Percentiles rank a stretch among this genome's conserved stretches.
Conservation (phyloP, 2,888 invertebrate genomes). For the Pocota personata region DNA sequence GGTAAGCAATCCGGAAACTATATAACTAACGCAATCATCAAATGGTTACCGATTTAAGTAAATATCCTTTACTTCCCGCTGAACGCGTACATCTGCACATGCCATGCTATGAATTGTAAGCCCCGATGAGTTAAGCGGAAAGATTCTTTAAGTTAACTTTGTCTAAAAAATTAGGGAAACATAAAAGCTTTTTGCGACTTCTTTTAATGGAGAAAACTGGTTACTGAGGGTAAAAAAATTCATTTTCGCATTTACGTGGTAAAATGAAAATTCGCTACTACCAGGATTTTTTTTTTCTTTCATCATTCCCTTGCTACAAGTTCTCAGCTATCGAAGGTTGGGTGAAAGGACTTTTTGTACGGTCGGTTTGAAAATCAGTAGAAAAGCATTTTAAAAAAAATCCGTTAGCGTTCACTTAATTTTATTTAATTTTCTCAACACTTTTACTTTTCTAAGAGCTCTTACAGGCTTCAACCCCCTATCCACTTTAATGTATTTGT, state of each 20-base stretch:
- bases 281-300: constrained; percentile 2
- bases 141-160: constrained; percentile 33
- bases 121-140: background rate
- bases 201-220: constrained; percentile 47
- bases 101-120: too few relatives aligned
- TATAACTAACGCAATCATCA: background rate
- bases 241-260: constrained; percentile 28
- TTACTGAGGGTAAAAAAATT: constrained; percentile 4
- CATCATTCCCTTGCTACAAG: background rate
- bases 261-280: constrained; percentile 39
- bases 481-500: background rate
- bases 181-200: constrained; percentile 56
- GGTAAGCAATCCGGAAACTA: too few relatives aligned
- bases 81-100: background rate
- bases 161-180: constrained; percentile 45
- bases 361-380: constrained; percentile 38
- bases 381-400: constrained; percentile 54
- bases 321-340: background rate
- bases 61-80: background rate
- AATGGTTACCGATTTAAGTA: too few relatives aligned
- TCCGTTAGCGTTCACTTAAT: constrained; percentile 58
- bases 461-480: background rate
- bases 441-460: constrained; percentile 38
- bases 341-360: constrained; percentile 14
- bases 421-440: constrained; percentile 69